These are phyloP conservation scores for Oscheius onirici DNA, from an alignment of 2,888 invertebrate genomes.

Conservation along the genomic window DNA sequence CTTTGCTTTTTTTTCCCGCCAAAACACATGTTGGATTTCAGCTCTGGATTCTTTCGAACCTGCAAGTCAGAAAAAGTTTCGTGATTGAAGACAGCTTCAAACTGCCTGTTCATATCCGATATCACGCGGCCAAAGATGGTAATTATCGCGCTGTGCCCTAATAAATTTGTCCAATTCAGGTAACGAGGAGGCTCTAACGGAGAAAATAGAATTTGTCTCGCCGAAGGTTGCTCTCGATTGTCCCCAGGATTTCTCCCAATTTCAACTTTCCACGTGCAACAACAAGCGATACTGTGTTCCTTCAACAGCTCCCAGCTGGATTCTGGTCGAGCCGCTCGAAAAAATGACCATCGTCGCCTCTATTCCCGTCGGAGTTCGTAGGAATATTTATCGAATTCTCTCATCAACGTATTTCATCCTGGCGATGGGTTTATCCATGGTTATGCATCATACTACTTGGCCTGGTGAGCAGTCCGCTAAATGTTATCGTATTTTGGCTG, in stretches of 20 bases:
- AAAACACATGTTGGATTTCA: too few species aligned
- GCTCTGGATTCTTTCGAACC: neutral
- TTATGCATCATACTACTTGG: too few species aligned
- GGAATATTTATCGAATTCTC: too few species aligned
- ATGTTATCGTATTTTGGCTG: too few species aligned
- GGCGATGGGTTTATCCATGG: too few species aligned
- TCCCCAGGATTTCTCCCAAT: constrained; percentile 20
- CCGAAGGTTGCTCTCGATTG: constrained; percentile 30
- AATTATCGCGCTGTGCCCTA: neutral
- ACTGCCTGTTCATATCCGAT: constrained; percentile 27
- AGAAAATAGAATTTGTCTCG: neutral
- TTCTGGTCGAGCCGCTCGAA: constrained; percentile 28
- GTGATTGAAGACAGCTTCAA: constrained; percentile 20
- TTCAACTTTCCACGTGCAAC: constrained; percentile 6
- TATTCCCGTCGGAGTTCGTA: constrained; percentile 20
- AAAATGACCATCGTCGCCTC: neutral
- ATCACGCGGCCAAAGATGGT: constrained; percentile 28
- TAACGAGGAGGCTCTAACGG: neutral
- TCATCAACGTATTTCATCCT: too few species aligned
- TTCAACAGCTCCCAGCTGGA: constrained; percentile 24
- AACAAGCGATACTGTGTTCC: constrained; percentile 13
- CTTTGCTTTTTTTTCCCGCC: too few species aligned
- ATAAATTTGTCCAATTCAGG: neutral
- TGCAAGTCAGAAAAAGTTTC: constrained; percentile 10
- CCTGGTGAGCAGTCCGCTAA: too few species aligned